phyloP scores from a whole-genome alignment of 2,888 invertebrate species.

The Idaea aversata region DNA sequence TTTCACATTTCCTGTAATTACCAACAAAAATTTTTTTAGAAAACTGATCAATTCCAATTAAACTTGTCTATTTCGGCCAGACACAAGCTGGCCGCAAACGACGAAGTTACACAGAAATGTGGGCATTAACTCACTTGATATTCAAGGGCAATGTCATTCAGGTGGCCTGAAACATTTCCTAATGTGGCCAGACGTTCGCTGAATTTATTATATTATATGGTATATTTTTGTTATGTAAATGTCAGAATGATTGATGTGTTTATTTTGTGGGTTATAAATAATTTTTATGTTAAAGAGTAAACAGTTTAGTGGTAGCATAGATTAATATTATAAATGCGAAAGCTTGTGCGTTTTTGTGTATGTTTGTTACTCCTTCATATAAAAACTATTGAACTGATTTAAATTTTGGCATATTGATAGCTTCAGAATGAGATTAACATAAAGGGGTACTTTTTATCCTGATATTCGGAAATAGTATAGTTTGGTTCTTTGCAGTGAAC shows the following conservation, averaged over 20 bases:
- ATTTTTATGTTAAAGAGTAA: background rate
- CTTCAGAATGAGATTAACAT: no score
- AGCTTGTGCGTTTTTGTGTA: no score
- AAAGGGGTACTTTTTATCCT: no score
- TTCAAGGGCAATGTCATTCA: conserved; percentile 23
- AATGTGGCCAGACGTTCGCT: background rate
- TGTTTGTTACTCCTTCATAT: no score
- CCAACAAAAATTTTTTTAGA: no score
- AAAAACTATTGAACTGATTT: no score
- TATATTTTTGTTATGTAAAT: background rate
- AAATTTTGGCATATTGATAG: no score
- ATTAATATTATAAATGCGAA: no score
- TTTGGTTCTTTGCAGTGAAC: no score
- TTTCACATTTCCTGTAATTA: no score
- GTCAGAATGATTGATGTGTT: background rate
- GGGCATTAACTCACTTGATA: conserved; percentile 27
- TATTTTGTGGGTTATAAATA: background rate
- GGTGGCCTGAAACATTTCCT: conserved; percentile 8
- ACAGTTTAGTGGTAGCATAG: background rate
- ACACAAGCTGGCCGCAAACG: conserved; percentile 13
- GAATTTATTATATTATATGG: background rate
- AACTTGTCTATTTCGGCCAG: background rate
- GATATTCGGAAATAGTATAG: no score
- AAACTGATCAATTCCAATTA: conserved; percentile 5
- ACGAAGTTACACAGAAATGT: conserved; percentile 15